Percentiles rank a stretch among this genome's conserved stretches.
Conservation (phyloP, 2,888 invertebrate species). For the Hipparchia sbordonii region DNA sequence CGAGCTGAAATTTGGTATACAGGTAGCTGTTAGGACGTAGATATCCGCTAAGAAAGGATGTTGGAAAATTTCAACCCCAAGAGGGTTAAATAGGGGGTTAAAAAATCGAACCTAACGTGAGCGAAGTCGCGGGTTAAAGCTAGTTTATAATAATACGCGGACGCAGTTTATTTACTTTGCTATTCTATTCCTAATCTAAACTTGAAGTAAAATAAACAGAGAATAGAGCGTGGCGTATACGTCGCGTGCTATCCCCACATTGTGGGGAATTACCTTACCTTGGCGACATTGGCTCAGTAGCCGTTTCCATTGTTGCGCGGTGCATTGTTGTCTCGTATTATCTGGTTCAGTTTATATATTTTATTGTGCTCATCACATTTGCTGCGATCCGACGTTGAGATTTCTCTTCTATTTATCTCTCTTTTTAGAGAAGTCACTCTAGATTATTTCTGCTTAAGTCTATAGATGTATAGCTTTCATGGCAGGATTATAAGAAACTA, state of each 20-base stretch:
- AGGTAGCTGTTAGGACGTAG: too few species aligned
- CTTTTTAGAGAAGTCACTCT: background rate
- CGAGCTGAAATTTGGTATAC: too few species aligned
- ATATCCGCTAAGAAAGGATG: too few species aligned
- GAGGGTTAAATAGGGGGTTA: too few species aligned
- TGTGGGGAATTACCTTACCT: background rate
- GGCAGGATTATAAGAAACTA: too few species aligned
- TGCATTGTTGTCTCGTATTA: constrained; percentile 4
- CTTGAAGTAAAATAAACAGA: constrained; percentile 5
- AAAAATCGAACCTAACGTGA: too few species aligned
- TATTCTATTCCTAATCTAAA: background rate
- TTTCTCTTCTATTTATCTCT: background rate
- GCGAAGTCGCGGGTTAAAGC: too few species aligned
- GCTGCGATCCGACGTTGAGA: background rate
- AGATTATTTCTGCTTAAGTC: too few species aligned
- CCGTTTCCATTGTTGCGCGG: constrained; percentile 5
- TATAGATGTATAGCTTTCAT: too few species aligned
- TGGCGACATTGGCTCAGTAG: constrained; percentile 1
- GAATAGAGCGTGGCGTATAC: background rate
- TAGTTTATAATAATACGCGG: too few species aligned
- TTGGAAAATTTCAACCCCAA: too few species aligned
- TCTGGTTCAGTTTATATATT: background rate
- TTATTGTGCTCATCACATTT: background rate
- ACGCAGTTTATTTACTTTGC: background rate
- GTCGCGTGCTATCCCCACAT: background rate